phyloP scores from a whole-genome alignment of 2,797 vertebrate genomes.

The Margarornis squamiger region DNA sequence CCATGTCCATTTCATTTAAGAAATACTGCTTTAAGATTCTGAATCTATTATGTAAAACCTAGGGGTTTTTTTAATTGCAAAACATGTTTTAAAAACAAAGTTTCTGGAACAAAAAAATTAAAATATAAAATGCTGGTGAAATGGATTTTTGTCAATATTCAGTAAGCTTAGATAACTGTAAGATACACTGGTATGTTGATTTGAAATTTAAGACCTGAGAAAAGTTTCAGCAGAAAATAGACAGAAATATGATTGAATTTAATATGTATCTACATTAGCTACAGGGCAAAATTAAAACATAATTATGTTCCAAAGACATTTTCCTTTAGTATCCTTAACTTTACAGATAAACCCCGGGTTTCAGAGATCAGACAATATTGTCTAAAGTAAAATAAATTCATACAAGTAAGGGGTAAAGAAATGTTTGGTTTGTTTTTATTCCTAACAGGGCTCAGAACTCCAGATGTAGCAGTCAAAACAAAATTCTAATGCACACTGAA shows the following conservation, averaged over 20 bases:
- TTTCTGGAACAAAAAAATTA: not conserved
- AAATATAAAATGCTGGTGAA: conserved; percentile 2
- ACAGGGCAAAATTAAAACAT: conserved; percentile 73
- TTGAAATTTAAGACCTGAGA: conserved; percentile 57
- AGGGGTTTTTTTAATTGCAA: not conserved
- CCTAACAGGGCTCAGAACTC: not conserved
- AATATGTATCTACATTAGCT: conserved; percentile 60
- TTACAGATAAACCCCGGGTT: conserved; percentile 27
- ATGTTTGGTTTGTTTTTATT: not conserved
- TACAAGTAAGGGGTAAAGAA: conserved; percentile 23
- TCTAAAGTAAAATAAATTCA: conserved; percentile 15
- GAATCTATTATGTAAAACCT: not conserved
- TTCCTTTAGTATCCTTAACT: conserved; percentile 58
- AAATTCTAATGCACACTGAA: not conserved
- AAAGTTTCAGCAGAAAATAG: conserved; percentile 63
- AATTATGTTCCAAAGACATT: conserved; percentile 71
- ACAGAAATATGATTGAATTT: conserved; percentile 50
- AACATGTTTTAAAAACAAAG: not conserved
- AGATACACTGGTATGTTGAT: conserved; percentile 1
- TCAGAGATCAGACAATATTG: conserved; percentile 12
- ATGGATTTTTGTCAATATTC: conserved; percentile 46
- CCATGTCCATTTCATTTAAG: not conserved
- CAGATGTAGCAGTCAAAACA: not conserved
- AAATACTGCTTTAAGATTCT: not conserved
- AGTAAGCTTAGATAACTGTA: conserved; percentile 52